Percentiles rank a stretch among this genome's conserved stretches.
These are phyloP conservation scores for Epinotia brunnichana DNA, from an alignment of 2,888 invertebrate genomes.

Conservation along the genomic window DNA sequence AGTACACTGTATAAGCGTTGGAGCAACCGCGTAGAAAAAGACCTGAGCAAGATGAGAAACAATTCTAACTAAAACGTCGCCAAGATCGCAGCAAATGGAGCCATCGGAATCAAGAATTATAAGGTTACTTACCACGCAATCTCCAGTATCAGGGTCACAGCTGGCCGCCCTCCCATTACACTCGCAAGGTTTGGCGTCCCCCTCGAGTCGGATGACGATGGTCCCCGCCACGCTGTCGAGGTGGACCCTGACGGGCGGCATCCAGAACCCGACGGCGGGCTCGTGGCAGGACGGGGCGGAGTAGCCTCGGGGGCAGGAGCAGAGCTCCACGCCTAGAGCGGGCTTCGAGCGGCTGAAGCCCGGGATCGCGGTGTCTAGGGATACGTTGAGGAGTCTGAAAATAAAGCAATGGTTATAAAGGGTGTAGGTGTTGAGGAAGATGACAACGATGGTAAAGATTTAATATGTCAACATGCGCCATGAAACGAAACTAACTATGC, in stretches of 20 bases:
- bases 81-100: too few relatives aligned
- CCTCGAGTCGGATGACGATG: slow-evolving; percentile 90
- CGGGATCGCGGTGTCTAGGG: slow-evolving; percentile 91
- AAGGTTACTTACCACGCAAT: slow-evolving; percentile 87
- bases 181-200: slow-evolving; percentile 90
- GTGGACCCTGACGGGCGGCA: slow-evolving; percentile 78
- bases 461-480: too few relatives aligned
- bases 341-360: slow-evolving; percentile 86
- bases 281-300: slow-evolving; percentile 95
- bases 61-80: too few relatives aligned
- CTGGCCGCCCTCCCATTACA: slow-evolving; percentile 91
- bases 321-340: slow-evolving; percentile 93
- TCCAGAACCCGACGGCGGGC: slow-evolving; percentile 92
- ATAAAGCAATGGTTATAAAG: neutral
- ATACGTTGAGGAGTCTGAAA: slow-evolving; percentile 88
- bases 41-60: too few relatives aligned
- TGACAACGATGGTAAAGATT: too few relatives aligned
- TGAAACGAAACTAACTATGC: too few relatives aligned
- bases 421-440: too few relatives aligned
- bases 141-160: slow-evolving; percentile 93
- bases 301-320: slow-evolving; percentile 92
- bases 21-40: too few relatives aligned
- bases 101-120: too few relatives aligned
- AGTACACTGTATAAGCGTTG: too few relatives aligned
- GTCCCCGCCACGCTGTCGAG: slow-evolving; percentile 84